Percentiles rank a stretch among this genome's conserved stretches.
Conservation (phyloP, 2,113 vertebrate species). For the Trinectes maculatus region DNA sequence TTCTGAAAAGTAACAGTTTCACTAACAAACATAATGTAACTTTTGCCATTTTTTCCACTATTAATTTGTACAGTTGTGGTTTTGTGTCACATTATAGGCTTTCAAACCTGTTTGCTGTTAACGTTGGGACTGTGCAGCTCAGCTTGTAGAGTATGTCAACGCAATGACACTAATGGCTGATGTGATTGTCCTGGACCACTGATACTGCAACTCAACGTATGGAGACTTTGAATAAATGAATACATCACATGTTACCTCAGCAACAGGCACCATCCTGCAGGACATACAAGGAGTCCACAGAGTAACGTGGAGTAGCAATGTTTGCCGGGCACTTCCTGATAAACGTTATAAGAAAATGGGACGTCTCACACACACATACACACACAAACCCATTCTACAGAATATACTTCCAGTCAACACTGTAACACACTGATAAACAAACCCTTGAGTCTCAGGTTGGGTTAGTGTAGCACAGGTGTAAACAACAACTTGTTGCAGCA, state of each 20-base stretch:
- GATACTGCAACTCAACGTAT: background rate
- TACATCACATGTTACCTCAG: background rate
- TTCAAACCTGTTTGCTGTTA: constrained; percentile 21
- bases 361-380: too few relatives aligned
- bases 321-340: background rate
- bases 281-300: background rate
- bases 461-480: background rate
- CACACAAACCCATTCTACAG: background rate
- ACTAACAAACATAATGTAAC: background rate
- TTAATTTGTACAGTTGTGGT: background rate
- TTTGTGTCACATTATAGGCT: background rate
- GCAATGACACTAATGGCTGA: background rate
- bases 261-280: background rate
- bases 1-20: background rate
- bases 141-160: background rate
- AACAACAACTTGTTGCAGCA: background rate
- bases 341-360: background rate
- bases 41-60: too few relatives aligned
- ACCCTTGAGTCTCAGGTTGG: background rate
- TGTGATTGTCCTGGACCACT: background rate
- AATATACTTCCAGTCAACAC: background rate
- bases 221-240: background rate
- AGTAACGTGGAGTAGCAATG: background rate
- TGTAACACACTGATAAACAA: background rate
- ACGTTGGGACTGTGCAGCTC: constrained; percentile 2